phyloP scores from a whole-genome alignment of 2,113 vertebrate genomes.

The Syrrhaptes paradoxus region DNA sequence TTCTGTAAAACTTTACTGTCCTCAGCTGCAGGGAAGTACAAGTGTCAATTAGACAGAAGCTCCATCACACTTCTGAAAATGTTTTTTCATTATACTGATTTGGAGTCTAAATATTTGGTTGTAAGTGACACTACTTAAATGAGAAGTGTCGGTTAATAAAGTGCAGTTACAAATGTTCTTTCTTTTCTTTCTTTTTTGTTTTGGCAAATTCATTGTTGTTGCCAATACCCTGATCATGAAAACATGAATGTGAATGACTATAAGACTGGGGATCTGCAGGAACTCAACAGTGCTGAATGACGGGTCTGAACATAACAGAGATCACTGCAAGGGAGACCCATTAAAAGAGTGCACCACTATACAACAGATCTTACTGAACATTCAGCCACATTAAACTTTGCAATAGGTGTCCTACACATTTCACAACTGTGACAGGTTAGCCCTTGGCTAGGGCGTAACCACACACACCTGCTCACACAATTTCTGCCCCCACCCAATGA shows the following conservation, averaged over 20 bases:
- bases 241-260: background rate
- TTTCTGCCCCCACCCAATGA: no score
- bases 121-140: conserved; percentile 37
- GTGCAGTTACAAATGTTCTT: background rate
- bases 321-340: background rate
- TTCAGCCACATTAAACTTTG: background rate
- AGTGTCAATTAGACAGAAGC: conserved; percentile 31
- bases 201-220: background rate
- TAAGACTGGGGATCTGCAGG: background rate
- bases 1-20: conserved; percentile 13
- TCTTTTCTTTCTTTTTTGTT: background rate
- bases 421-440: no score
- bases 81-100: conserved; percentile 55
- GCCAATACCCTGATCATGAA: background rate
- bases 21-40: conserved; percentile 13
- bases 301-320: background rate
- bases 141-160: conserved; percentile 47
- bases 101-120: conserved; percentile 62
- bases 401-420: background rate
- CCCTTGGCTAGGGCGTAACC: no score
- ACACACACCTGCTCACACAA: no score
- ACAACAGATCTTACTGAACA: background rate
- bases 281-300: background rate
- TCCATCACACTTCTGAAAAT: conserved; percentile 30
- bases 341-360: background rate